A percentile compares a stretch with the other conserved stretches of the same genome.
Conservation (phyloP, 2,113 vertebrate species). For the Cyanistes caeruleus region DNA sequence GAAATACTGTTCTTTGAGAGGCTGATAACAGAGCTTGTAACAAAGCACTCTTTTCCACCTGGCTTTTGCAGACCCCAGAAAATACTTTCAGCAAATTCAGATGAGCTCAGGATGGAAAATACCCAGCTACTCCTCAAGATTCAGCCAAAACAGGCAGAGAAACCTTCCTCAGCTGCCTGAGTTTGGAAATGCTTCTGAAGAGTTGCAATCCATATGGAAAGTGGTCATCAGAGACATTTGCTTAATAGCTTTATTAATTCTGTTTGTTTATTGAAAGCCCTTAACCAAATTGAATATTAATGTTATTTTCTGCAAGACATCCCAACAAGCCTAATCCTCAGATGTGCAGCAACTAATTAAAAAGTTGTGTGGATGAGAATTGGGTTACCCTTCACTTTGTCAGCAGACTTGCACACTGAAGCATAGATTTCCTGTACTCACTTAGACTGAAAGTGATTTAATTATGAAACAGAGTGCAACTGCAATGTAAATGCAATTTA, state of each 20-base stretch:
- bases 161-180: background rate
- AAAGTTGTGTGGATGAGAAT: constrained; percentile 34
- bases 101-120: background rate
- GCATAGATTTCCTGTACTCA: constrained; percentile 37
- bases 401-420: constrained; percentile 26
- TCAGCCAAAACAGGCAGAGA: background rate
- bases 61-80: background rate
- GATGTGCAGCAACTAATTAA: constrained; percentile 54
- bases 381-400: constrained; percentile 43
- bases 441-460: constrained; percentile 4
- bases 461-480: background rate
- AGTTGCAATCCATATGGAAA: background rate
- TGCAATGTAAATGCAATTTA: background rate
- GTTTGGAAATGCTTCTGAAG: background rate
- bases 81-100: background rate
- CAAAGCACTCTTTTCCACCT: background rate
- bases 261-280: constrained; percentile 39
- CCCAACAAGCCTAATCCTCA: constrained; percentile 55
- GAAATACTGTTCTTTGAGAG: background rate
- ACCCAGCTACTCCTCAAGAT: background rate
- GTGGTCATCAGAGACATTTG: constrained; percentile 35
- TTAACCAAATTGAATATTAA: constrained; percentile 63
- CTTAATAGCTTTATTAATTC: constrained; percentile 64
- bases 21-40: background rate
- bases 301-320: constrained; percentile 55